Evolutionary conservation across 2,888 invertebrate genomes (phyloP), one percentile per base, ranked within the genome.

Genomic region (Athalia cordata): DNA sequence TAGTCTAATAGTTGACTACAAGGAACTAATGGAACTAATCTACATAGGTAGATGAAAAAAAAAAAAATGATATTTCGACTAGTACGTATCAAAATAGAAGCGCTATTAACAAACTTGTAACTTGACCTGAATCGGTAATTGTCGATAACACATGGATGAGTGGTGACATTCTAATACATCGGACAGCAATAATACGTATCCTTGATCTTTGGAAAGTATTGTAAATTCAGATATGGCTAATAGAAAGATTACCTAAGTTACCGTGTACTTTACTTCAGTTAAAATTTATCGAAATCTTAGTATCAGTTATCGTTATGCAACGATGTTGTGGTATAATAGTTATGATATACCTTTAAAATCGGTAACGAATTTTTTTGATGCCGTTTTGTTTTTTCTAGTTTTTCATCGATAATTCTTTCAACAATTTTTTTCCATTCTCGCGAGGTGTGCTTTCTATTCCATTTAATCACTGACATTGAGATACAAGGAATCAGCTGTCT

Each of bases 81-180:
- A 75, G 61, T 64, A 52, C 50, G 72, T 72, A 72, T 59, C 59
- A 72, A 72, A 72, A 72, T 72, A n/a, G 72, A 52, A 76, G 52
- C 50, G 64, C 52, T 76, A 64, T 64, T 76, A 76, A 65, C 76
- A 62, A 76, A 65, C 50, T 61, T 77, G 67, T 77, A 68, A 70
- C 67, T 59, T 72, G 68, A 62, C 64, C 50, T 65, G 43, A 61
- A 72, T 66, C 82, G 29, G 29, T 29, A 29, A 83, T 82, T 82
- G 81, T 83, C 85, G 85, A 84, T 85, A 84, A 86, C 81, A 83
- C 79, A 81, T 85, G 85, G 83, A 85, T 84, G 29, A 87, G 85
- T 87, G 87, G 86, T 86, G 86, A 85, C 86, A 87, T 88, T 88
- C 89, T 87, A 88, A 85, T 86, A 86, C 85, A 87, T 87, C 86